Conservation (phyloP, 1,140 invertebrate species). For the Wiebesia pumilae region DNA sequence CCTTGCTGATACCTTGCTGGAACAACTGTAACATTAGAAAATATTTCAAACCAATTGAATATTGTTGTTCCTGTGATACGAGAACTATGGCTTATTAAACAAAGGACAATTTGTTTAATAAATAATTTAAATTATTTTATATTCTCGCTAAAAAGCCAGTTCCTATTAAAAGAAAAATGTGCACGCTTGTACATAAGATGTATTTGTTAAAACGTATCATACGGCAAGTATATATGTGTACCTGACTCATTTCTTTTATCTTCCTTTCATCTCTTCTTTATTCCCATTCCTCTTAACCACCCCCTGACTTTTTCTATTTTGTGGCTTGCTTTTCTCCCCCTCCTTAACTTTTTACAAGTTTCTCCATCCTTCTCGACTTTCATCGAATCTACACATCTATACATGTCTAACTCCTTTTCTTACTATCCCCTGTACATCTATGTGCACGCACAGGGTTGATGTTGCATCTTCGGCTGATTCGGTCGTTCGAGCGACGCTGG, state of each 20-base stretch:
- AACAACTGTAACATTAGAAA: too few relatives aligned
- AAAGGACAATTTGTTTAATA: too few relatives aligned
- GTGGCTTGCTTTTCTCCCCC: slow-evolving; percentile 6
- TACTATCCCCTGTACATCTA: slow-evolving; percentile 3
- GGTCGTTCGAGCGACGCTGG: slow-evolving; percentile 60
- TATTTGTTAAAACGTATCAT: slow-evolving; percentile 38
- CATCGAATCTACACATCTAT: neutral
- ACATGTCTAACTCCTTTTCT: slow-evolving; percentile 42
- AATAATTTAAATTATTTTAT: neutral
- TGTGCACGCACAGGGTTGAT: slow-evolving; percentile 54
- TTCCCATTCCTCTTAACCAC: neutral
- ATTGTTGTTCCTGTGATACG: too few relatives aligned
- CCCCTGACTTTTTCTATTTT: slow-evolving; percentile 47
- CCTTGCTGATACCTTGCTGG: too few relatives aligned
- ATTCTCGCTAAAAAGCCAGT: neutral
- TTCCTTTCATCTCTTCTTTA: slow-evolving; percentile 5
- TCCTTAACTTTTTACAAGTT: slow-evolving; percentile 50
- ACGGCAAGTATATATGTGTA: slow-evolving; percentile 10
- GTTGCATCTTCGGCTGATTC: slow-evolving; percentile 57
- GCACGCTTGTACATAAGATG: neutral
- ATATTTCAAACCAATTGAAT: too few relatives aligned
- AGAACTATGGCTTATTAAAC: too few relatives aligned
- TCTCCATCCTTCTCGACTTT: neutral
- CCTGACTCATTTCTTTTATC: slow-evolving; percentile 51
- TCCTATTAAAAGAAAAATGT: neutral